Evolutionary conservation across 1,140 invertebrate genomes (phyloP).

Genomic region (Epicauta chinensis): DNA sequence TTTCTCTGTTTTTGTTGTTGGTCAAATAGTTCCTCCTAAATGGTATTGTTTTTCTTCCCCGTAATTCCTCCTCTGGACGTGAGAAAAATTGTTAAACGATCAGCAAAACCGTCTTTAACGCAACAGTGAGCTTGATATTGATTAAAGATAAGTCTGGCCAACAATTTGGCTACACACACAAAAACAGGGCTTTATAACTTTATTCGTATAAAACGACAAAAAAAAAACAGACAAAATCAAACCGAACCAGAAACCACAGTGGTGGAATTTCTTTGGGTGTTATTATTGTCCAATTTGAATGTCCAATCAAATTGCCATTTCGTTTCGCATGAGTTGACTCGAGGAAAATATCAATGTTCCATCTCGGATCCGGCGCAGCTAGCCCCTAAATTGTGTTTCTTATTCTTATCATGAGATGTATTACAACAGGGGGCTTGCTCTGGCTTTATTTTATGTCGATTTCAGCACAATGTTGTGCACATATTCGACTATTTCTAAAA

Average conservation of each 20-base stretch:
- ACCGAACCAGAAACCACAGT: too few relatives aligned
- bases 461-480: constrained; percentile 30
- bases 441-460: constrained; percentile 34
- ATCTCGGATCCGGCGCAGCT: too few relatives aligned
- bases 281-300: too few relatives aligned
- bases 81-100: constrained; percentile 13
- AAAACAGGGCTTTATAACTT: too few relatives aligned
- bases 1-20: constrained; percentile 10
- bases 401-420: constrained; percentile 31
- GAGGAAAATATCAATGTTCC: too few relatives aligned
- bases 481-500: background rate
- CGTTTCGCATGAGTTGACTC: too few relatives aligned
- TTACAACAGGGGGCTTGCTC: constrained; percentile 6
- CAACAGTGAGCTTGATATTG: constrained; percentile 1
- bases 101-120: constrained; percentile 7
- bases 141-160: too few relatives aligned
- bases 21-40: constrained; percentile 4
- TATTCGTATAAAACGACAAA: too few relatives aligned
- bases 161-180: too few relatives aligned
- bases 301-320: too few relatives aligned
- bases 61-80: constrained; percentile 12
- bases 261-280: too few relatives aligned
- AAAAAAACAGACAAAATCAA: too few relatives aligned
- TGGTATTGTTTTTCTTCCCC: constrained; percentile 12
- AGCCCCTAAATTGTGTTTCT: constrained; percentile 28